Base-by-base conservation (phyloP, 1,140 invertebrate species). In the Saccostrea cuccullata region DNA sequence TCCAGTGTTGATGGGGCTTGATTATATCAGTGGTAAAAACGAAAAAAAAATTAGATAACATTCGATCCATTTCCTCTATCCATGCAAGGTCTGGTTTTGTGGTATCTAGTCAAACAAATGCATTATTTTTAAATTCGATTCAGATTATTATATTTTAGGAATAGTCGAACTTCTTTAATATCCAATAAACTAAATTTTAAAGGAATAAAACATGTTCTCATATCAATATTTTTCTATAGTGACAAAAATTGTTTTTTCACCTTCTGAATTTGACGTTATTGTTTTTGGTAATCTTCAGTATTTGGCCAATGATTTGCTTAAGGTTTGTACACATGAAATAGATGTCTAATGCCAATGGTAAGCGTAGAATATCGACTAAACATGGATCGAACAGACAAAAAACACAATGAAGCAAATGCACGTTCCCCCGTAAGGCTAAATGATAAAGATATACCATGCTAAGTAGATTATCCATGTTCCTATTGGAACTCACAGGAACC, bases 41-140 rank as follows among this genome's bases (percentile, higher is more conserved):
- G 47, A 47, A 8, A 77, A 36, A n/a, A 77, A 77, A 77, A 77
- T 77, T 77, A 77, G 70, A 77, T 77, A 77, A 77, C 70, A 77
- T 12, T 77, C 70, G 70, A 77, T 77, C 70, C 30, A 77, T 77
- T 77, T 77, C 70, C 67, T 26, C 70, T 36, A 26, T 30, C 70
- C 70, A 77, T 47, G 47, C 47, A 9, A 77, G 13, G 11, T 77
- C 23, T 77, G 70, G 23, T 77, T 77, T 77, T 36, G 26, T 77
- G 13, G 11, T 30, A 30, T 26, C 26, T 77, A 36, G 23, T 36
- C 26, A 77, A 36, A 17, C 58, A 64, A 64, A 64, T 64, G 5
- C 58, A 64, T 20, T 64, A n/a, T 47, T 47, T 47, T 47, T 6
- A 47, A 36, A 36, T 36, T 60, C 8, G 13, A 20, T 60, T 60